Evolutionary conservation across 2,888 invertebrate species (phyloP), one percentile per base, ranked within the genome.

Genomic region (Sphaeridia pumilis): DNA sequence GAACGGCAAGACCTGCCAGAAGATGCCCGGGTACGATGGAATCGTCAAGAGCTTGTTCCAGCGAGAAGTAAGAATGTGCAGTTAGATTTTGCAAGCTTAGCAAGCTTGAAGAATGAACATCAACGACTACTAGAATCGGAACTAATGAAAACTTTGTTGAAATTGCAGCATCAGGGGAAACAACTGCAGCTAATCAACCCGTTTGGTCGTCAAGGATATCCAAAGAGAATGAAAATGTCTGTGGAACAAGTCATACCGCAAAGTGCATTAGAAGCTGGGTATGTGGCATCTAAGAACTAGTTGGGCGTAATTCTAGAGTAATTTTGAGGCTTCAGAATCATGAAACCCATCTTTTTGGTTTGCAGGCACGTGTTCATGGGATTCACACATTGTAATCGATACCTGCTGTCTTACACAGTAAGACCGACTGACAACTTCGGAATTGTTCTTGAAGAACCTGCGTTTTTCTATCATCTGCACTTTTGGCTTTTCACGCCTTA

Each of bases 301-400:
- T n/a, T n/a, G n/a, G n/a, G n/a, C n/a, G n/a, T n/a, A n/a, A n/a
- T n/a, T 31, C 4, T 31, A 12, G 7, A 31, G 31, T 38, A 17
- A 17, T 14, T 38, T 38, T 38, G 20, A 31, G 14, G 31, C 31
- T 31, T 10, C 14, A 7, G 14, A 28, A 35, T 14, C 34, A 27
- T 43, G 10, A 42, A 27, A 2, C 31, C 20, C 12, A 31, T 4
- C 4, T 44, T 46, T 21, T 2, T 46, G 22, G 20, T 26, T 52
- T 22, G 1, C 28, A 88, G 89, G 61, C 90, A 93, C 70, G 82
- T 92, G 60, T 87, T 89, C 69, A 87, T 94, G 83, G 94, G 94
- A 5, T 83, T 93, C 68, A 88, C 89, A n/a, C 83, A 87, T 66
- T 92, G 92, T 70, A 92, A 93, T 14, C 86, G 88, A 72, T 93